Conservation (phyloP, 1,140 invertebrate species). For the Teleopsis dalmanni region DNA sequence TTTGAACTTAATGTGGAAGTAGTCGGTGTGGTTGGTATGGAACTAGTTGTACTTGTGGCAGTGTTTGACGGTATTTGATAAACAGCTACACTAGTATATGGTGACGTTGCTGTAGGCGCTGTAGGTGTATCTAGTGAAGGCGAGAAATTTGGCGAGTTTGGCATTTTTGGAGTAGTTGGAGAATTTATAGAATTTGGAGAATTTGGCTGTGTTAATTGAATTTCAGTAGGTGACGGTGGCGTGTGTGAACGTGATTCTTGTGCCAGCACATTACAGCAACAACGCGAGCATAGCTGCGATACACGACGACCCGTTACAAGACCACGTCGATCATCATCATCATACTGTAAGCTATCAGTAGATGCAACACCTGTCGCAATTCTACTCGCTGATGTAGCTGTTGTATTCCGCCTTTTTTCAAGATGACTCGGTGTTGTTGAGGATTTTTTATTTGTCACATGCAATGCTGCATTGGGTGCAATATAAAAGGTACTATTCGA, state of each 20-base stretch:
- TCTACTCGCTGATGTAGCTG: background rate
- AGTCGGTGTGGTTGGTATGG: background rate
- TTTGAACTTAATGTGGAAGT: slow-evolving; percentile 18
- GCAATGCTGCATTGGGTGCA: background rate
- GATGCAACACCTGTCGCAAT: background rate
- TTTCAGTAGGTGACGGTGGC: slow-evolving; percentile 3
- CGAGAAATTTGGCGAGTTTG: background rate
- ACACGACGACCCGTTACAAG: slow-evolving; percentile 15
- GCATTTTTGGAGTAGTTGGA: background rate
- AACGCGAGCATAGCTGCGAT: slow-evolving; percentile 22
- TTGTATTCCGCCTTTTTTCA: background rate
- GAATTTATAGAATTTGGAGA: background rate
- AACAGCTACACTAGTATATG: slow-evolving; percentile 26
- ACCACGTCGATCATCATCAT: slow-evolving; percentile 21
- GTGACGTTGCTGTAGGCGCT: slow-evolving; percentile 12
- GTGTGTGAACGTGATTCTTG: background rate
- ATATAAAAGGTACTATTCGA: slow-evolving; percentile 14
- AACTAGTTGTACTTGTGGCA: background rate
- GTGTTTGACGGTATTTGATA: slow-evolving; percentile 13
- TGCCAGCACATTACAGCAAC: slow-evolving; percentile 22
- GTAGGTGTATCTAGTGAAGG: slow-evolving; percentile 5
- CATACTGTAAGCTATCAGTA: slow-evolving; percentile 12
- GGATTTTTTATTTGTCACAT: background rate
- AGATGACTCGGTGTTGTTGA: background rate
- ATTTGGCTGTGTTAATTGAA: background rate